Evolutionary conservation across 1,140 invertebrate species (phyloP).

Genomic region (Drosophila chauvacae): DNA sequence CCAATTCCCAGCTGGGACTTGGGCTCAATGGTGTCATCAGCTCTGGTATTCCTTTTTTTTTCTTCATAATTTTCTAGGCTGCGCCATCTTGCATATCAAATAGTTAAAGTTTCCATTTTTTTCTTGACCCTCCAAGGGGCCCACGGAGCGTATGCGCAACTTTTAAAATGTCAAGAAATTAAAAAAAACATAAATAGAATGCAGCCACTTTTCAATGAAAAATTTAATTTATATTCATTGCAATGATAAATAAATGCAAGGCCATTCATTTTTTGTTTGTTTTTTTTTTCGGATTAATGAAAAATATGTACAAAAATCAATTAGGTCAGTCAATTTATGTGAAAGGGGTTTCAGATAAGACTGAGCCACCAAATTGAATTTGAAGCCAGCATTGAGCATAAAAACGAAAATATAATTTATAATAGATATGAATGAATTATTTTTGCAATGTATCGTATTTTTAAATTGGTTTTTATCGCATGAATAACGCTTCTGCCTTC

Average conservation of each 20-base stretch:
- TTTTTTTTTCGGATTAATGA: neutral
- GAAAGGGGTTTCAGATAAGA: constrained; percentile 3
- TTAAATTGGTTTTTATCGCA: constrained; percentile 35
- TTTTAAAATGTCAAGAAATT: constrained; percentile 31
- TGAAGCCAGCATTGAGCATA: neutral
- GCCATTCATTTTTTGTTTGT: neutral
- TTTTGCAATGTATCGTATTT: constrained; percentile 1
- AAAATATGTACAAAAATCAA: constrained; percentile 26
- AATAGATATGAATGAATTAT: constrained; percentile 15
- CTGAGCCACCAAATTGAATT: constrained; percentile 7
- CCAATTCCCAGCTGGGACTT: constrained; percentile 11
- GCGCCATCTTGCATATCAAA: constrained; percentile 60
- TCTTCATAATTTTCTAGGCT: constrained; percentile 57
- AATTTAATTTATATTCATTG: constrained; percentile 20
- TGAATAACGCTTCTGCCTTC: constrained; percentile 10
- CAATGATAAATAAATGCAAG: constrained; percentile 50
- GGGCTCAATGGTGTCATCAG: constrained; percentile 38
- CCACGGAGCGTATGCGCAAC: constrained; percentile 45
- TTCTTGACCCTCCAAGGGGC: neutral
- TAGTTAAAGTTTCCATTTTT: constrained; percentile 24
- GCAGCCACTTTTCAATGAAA: constrained; percentile 23
- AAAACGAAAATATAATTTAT: constrained; percentile 14
- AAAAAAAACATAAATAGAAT: constrained; percentile 15
- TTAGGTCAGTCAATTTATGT: constrained; percentile 4
- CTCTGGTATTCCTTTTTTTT: constrained; percentile 4